A percentile compares a stretch with the other conserved stretches of the same genome.
Evolutionary conservation across 2,888 invertebrate genomes (phyloP).

Genomic region (Drosophila birchii): DNA sequence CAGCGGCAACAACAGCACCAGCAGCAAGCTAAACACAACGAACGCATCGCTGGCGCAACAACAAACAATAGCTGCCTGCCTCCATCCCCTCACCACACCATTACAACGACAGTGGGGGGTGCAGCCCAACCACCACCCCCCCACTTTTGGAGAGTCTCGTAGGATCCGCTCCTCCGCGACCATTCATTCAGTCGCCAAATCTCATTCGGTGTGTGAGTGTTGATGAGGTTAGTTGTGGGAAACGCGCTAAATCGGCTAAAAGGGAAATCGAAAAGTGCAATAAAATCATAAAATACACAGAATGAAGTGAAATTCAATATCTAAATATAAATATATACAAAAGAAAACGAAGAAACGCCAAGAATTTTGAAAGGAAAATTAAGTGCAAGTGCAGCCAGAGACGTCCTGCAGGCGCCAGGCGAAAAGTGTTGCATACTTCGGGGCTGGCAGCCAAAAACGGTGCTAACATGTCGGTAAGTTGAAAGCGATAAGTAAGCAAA

Average conservation of each 20-base stretch:
- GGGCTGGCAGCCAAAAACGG: slow-evolving; percentile 59
- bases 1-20: slow-evolving; percentile 61
- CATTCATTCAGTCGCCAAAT: slow-evolving; percentile 66
- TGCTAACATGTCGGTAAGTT: slow-evolving; percentile 74
- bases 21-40: slow-evolving; percentile 35
- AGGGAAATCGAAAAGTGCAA: slow-evolving; percentile 31
- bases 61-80: slow-evolving; percentile 45
- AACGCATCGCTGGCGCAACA: slow-evolving; percentile 55
- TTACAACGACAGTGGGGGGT: slow-evolving; percentile 21
- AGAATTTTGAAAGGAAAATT: background rate
- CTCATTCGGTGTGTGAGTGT: slow-evolving; percentile 78
- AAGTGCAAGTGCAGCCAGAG: slow-evolving; percentile 4
- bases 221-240: slow-evolving; percentile 72
- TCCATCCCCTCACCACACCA: slow-evolving; percentile 25
- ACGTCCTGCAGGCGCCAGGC: slow-evolving; percentile 14
- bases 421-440: slow-evolving; percentile 63
- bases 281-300: background rate
- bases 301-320: slow-evolving; percentile 10
- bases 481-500: slow-evolving; percentile 2
- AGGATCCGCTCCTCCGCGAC: slow-evolving; percentile 50
- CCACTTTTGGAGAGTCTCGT: slow-evolving; percentile 17
- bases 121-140: slow-evolving; percentile 39
- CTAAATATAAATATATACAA: background rate
- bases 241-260: background rate
- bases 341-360: slow-evolving; percentile 7